Evolutionary conservation across 2,888 invertebrate genomes (phyloP).

Genomic region (Acleris holmiana): DNA sequence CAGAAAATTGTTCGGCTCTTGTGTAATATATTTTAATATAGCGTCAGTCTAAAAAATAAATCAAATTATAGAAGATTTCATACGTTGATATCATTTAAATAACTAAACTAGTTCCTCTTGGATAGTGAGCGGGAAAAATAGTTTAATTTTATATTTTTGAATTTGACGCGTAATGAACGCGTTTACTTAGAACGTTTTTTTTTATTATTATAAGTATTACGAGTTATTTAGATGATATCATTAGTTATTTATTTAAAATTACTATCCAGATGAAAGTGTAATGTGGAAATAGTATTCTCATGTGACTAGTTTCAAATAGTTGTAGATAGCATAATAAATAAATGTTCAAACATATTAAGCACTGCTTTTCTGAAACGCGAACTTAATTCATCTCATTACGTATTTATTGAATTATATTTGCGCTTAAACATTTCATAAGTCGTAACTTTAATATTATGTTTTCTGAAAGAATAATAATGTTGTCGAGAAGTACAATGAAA

Average conservation of each 20-base stretch:
- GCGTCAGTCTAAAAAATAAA: neutral
- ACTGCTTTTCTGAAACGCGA: constrained; percentile 1
- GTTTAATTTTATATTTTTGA: neutral
- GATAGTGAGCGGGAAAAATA: neutral
- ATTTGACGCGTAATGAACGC: too few relatives aligned
- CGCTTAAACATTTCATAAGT: neutral
- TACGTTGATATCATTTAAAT: neutral
- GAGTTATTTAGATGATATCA: too few relatives aligned
- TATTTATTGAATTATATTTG: neutral
- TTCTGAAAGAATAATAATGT: constrained; percentile 21
- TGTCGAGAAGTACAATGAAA: constrained; percentile 36
- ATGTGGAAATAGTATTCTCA: neutral
- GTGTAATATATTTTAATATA: constrained; percentile 5
- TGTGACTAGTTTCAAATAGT: neutral
- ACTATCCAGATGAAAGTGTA: constrained; percentile 1
- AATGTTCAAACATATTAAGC: constrained; percentile 11
- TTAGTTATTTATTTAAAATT: too few relatives aligned
- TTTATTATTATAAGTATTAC: too few relatives aligned
- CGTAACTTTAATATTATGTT: neutral
- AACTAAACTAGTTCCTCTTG: too few relatives aligned
- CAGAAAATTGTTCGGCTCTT: constrained; percentile 1
- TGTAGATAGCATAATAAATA: constrained; percentile 16
- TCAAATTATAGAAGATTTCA: too few relatives aligned
- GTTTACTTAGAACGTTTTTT: too few relatives aligned
- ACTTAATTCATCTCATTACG: neutral